A percentile compares a stretch with the other conserved stretches of the same genome.
Evolutionary conservation across 2,113 vertebrate genomes (phyloP).

Genomic region (Campylomormyrus tamandua): DNA sequence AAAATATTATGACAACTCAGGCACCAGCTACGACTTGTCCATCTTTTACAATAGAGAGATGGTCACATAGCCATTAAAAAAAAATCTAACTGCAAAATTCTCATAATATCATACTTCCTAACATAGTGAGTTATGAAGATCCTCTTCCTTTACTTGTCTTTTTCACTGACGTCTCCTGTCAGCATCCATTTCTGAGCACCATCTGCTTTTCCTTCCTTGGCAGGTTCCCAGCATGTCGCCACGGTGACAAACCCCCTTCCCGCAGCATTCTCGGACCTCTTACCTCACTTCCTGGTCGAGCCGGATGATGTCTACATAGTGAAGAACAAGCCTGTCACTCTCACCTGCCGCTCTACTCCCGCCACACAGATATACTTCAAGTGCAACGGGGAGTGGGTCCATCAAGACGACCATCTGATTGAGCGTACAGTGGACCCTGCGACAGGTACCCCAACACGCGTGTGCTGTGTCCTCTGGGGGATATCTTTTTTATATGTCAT

Average conservation of each 20-base stretch:
- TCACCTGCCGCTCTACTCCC: conserved; percentile 85
- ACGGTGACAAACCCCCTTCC: conserved; percentile 74
- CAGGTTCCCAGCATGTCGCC: conserved; percentile 81
- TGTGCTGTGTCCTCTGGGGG: neutral
- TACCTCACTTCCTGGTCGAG: conserved; percentile 92
- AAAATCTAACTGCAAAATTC: neutral
- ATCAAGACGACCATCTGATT: conserved; percentile 85
- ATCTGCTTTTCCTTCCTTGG: neutral
- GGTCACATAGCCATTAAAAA: neutral
- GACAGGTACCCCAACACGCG: conserved; percentile 62
- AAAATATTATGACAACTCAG: neutral
- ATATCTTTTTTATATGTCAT: neutral
- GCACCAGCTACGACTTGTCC: neutral
- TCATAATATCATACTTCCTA: neutral
- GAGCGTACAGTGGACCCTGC: conserved; percentile 73
- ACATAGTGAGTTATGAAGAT: neutral
- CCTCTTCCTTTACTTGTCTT: neutral
- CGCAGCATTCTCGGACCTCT: conserved; percentile 70
- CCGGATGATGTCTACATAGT: conserved; percentile 90
- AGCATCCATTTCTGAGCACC: neutral
- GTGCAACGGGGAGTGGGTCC: conserved; percentile 97
- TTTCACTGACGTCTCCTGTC: neutral
- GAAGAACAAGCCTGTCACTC: conserved; percentile 92
- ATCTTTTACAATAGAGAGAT: neutral
- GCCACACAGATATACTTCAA: conserved; percentile 99